These are phyloP conservation scores for Plagodis dolabraria DNA, from an alignment of 2,888 invertebrate species.

Conservation along the genomic window DNA sequence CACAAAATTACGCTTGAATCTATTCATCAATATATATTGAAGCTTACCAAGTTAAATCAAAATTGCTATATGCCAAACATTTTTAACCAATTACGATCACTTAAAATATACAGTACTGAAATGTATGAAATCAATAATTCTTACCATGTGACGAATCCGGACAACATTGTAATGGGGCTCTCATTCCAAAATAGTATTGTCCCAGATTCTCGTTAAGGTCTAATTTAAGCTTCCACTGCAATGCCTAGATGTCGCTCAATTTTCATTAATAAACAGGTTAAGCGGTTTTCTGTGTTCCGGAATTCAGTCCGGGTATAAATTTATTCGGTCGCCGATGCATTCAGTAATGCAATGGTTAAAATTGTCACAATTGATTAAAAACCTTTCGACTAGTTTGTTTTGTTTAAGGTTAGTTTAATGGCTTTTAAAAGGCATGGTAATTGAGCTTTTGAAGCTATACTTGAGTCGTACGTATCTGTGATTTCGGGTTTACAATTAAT, in stretches of 20 bases:
- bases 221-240: slow-evolving; percentile 67
- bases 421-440: neutral
- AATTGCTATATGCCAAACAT: too few relatives aligned
- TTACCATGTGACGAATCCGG: slow-evolving; percentile 4
- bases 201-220: slow-evolving; percentile 72
- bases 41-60: too few relatives aligned
- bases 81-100: too few relatives aligned
- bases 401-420: slow-evolving; percentile 11
- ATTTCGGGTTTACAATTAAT: too few relatives aligned
- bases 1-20: too few relatives aligned
- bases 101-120: too few relatives aligned
- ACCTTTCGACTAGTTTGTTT: slow-evolving; percentile 12
- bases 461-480: too few relatives aligned
- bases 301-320: slow-evolving; percentile 59
- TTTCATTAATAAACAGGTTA: slow-evolving; percentile 82
- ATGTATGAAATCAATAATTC: too few relatives aligned
- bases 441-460: too few relatives aligned
- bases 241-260: slow-evolving; percentile 75
- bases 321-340: slow-evolving; percentile 17
- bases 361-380: slow-evolving; percentile 25
- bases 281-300: slow-evolving; percentile 80
- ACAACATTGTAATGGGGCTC: slow-evolving; percentile 17
- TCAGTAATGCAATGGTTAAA: slow-evolving; percentile 23
- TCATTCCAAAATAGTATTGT: slow-evolving; percentile 61
- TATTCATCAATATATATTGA: too few relatives aligned